Base-by-base conservation (phyloP, 2,797 vertebrate genomes). In the Octomys mimax region DNA sequence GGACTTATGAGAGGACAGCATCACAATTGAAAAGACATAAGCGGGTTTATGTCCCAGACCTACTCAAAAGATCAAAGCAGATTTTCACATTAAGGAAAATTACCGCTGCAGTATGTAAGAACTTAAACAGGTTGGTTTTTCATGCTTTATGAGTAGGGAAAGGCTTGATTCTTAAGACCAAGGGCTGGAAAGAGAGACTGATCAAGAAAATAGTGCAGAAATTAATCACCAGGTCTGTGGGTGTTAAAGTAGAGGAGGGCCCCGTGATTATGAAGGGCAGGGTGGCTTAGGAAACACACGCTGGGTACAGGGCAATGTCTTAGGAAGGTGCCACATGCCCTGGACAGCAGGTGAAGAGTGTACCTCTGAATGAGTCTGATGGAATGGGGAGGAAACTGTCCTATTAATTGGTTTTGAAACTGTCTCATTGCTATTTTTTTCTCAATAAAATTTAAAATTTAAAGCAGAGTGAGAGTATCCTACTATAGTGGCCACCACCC, bases 181-280 rank as follows among this genome's bases (percentile, higher is more conserved):
- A 94, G 39, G 2, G 11, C 7, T 83, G 3, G 5, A 79, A 52
- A 24, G 22, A 80, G 2, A 46, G 6, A 1, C 16, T 73, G 49
- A 79, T 21, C 31, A 7, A 46, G 18, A 61, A 87, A 80, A 84
- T 49, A 84, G 39, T 33, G 14, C 8, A 70, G 12, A 19, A 42
- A 81, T 52, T 64, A 19, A 64, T 54, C 49, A 31, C 36, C 12
- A 11, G 12, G 9, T n/a, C 1, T 8, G 12, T 33, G 36, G 4
- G 28, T 66, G 22, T 6, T 24, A 2, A n/a, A 22, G 13, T 26
- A 12, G 11, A 21, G 13, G 39, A 39, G 11, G 57, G 21, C 2
- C 70, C 19, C 33, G 6, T 22, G 19, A 1, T 0, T 6, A 5
- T 7, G 3, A n/a, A n/a, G n/a, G 59, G 0, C 5, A 77, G 33